Evolutionary conservation across 2,113 vertebrate species (phyloP).

Genomic region (Ramphastos sulfuratus): DNA sequence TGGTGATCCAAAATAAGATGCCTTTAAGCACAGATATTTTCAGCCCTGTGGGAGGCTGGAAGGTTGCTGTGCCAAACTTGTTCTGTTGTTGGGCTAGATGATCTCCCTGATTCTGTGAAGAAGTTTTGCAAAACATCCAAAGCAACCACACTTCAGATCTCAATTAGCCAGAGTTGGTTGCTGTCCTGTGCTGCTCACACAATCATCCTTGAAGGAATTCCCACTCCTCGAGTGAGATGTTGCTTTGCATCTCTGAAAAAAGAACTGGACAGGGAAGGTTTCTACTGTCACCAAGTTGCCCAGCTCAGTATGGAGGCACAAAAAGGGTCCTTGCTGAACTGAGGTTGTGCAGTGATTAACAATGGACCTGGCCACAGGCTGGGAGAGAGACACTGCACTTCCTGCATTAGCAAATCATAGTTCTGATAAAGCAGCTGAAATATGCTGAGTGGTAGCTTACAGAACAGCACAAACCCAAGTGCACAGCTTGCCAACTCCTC

Average conservation of each 20-base stretch:
- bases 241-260: neutral
- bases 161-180: neutral
- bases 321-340: neutral
- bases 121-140: too few species aligned
- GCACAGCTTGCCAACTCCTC: neutral
- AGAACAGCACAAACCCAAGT: neutral
- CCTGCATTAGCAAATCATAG: slow-evolving; percentile 20
- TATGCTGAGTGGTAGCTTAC: neutral
- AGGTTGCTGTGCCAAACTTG: neutral
- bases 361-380: neutral
- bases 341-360: slow-evolving; percentile 11
- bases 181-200: neutral
- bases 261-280: neutral
- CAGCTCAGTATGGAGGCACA: neutral
- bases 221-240: neutral
- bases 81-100: neutral
- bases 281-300: neutral
- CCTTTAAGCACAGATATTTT: neutral
- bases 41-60: neutral
- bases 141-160: neutral
- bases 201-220: neutral
- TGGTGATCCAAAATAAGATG: slow-evolving; percentile 12
- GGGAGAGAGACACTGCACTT: neutral
- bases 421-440: slow-evolving; percentile 27
- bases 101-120: too few species aligned